Evolutionary conservation across 2,888 invertebrate species (phyloP).

Genomic region (Sussaba pulchella): DNA sequence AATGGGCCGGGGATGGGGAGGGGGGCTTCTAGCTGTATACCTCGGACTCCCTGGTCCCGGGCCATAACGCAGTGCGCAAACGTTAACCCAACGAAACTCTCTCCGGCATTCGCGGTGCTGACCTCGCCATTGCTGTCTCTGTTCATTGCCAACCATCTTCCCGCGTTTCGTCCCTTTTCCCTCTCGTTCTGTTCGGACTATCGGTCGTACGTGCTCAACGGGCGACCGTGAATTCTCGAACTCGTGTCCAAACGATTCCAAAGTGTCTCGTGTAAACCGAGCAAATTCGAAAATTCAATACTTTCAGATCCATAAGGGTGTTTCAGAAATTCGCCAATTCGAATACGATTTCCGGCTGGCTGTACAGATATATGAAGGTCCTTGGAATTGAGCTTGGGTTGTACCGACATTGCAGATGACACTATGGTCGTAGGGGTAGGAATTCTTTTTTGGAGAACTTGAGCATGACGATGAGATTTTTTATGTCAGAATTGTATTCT

Average conservation of each 20-base stretch:
- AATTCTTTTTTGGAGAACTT: too few species aligned
- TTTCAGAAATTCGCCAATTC: background rate
- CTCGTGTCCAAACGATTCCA: constrained; percentile 15
- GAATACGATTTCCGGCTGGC: background rate
- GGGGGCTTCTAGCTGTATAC: constrained; percentile 17
- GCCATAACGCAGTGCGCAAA: constrained; percentile 64
- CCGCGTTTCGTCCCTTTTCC: constrained; percentile 37
- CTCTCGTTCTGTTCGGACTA: constrained; percentile 3
- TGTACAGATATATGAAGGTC: background rate
- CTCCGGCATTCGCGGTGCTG: constrained; percentile 39
- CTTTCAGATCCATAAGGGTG: background rate
- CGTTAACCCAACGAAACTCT: constrained; percentile 60
- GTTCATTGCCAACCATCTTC: constrained; percentile 33
- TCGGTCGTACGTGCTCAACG: background rate
- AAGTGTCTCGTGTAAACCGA: background rate
- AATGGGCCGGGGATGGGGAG: background rate
- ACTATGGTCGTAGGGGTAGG: too few species aligned
- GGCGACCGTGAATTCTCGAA: constrained; percentile 4
- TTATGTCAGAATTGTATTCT: too few species aligned
- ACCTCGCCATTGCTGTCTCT: constrained; percentile 35
- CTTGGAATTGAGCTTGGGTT: too few species aligned
- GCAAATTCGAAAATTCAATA: constrained; percentile 21
- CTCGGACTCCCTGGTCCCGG: constrained; percentile 42
- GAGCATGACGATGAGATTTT: too few species aligned
- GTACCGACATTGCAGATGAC: too few species aligned